Percentiles rank a stretch among this genome's conserved stretches.
phyloP scores from a whole-genome alignment of 2,888 invertebrate species.

The Caenorhabditis auriculariae region DNA sequence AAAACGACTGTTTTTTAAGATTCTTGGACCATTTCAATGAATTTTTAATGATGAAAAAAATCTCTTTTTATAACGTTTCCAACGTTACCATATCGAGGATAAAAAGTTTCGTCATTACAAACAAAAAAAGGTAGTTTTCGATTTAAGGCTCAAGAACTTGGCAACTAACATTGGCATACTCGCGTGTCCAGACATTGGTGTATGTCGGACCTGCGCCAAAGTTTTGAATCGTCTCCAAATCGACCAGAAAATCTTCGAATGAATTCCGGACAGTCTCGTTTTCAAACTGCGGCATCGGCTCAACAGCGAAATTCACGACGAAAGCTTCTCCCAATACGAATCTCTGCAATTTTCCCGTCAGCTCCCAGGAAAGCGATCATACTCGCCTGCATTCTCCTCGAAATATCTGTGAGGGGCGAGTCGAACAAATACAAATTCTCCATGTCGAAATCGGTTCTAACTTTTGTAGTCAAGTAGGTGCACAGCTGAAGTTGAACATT shows the following conservation, averaged over 20 bases:
- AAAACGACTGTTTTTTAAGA: too few species aligned
- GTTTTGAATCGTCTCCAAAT: slow-evolving; percentile 45
- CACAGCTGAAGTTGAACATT: slow-evolving; percentile 34
- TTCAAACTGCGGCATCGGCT: slow-evolving; percentile 52
- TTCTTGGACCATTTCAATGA: not conserved
- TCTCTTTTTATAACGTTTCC: not conserved
- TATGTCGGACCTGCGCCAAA: slow-evolving; percentile 43
- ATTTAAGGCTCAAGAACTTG: not conserved
- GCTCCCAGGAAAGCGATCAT: not conserved
- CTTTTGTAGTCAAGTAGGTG: slow-evolving; percentile 48
- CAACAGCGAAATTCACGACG: slow-evolving; percentile 58
- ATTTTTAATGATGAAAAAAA: too few species aligned
- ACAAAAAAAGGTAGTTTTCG: too few species aligned
- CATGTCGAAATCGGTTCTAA: slow-evolving; percentile 61
- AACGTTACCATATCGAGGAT: not conserved
- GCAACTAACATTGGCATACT: slow-evolving; percentile 41
- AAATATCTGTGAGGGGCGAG: slow-evolving; percentile 58
- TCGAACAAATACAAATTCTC: slow-evolving; percentile 57
- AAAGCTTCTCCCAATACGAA: slow-evolving; percentile 56
- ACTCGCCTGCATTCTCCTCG: slow-evolving; percentile 51
- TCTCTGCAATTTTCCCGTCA: slow-evolving; percentile 4
- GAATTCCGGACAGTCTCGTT: slow-evolving; percentile 40
- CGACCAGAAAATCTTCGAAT: slow-evolving; percentile 49
- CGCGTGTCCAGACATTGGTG: slow-evolving; percentile 55
- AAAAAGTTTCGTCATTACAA: not conserved